Percentiles rank a stretch among this genome's conserved stretches.
Evolutionary conservation across 2,888 invertebrate genomes (phyloP).

Genomic region (Leistus spinibarbis): DNA sequence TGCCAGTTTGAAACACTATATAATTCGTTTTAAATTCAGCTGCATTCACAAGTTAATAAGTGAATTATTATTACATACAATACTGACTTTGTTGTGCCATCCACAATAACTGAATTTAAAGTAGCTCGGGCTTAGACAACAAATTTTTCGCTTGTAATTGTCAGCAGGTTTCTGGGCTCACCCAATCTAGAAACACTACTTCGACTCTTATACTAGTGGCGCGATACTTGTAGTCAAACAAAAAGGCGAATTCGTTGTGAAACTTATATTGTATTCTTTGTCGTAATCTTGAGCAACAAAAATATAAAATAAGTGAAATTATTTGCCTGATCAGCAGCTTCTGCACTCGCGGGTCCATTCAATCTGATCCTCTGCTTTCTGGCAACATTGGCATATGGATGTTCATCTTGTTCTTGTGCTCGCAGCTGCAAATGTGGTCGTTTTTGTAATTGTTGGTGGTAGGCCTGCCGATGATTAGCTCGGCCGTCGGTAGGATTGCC

Average conservation of each 20-base stretch:
- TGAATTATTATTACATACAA: no score
- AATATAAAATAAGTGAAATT: not conserved
- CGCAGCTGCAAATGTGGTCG: not conserved
- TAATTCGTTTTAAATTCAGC: not conserved
- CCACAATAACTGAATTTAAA: no score
- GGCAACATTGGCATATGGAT: conserved; percentile 50
- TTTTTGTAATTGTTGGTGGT: not conserved
- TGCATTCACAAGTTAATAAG: not conserved
- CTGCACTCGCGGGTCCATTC: conserved; percentile 40
- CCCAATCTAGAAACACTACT: no score
- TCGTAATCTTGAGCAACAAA: no score
- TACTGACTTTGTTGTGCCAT: no score
- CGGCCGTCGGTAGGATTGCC: conserved; percentile 45
- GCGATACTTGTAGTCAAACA: no score
- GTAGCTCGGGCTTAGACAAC: no score
- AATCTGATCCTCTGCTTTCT: conserved; percentile 48
- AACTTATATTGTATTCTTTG: no score
- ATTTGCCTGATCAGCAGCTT: conserved; percentile 39
- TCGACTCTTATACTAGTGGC: no score
- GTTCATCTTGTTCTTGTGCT: conserved; percentile 19
- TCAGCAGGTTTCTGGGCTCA: no score
- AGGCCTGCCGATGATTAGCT: not conserved
- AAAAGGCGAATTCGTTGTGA: no score
- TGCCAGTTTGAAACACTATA: not conserved
- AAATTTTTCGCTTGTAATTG: no score